Evolutionary conservation across 1,140 invertebrate genomes (phyloP).

Genomic region (Zeugodacus cucurbitae): DNA sequence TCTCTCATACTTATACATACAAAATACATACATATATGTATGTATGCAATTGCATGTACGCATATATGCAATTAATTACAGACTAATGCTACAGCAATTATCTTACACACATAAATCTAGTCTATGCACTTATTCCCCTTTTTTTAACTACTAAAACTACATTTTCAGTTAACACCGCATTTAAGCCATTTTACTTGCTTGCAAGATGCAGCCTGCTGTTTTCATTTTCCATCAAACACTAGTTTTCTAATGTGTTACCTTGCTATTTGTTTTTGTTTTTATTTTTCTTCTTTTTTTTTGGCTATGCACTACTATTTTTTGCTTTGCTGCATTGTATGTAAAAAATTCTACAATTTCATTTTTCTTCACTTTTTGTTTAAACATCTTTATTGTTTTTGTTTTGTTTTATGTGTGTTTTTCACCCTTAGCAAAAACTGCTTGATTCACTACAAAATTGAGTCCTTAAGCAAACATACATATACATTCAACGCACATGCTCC

Average conservation of each 20-base stretch:
- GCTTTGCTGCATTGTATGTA: constrained; percentile 35
- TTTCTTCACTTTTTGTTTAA: constrained; percentile 10
- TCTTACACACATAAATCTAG: neutral
- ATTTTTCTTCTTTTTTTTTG: constrained; percentile 29
- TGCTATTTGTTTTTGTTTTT: neutral
- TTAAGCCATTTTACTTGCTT: neutral
- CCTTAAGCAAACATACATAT: neutral
- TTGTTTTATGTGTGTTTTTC: constrained; percentile 22
- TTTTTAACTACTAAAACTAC: constrained; percentile 22
- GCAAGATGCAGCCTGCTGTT: no score
- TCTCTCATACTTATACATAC: neutral
- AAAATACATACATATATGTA: no score
- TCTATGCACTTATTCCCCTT: constrained; percentile 30
- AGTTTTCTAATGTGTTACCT: neutral
- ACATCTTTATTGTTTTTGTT: constrained; percentile 27
- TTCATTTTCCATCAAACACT: neutral
- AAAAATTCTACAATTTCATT: constrained; percentile 39
- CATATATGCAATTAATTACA: neutral
- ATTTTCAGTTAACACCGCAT: constrained; percentile 19
- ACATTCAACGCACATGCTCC: neutral
- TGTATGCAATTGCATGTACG: no score
- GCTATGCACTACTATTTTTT: constrained; percentile 38
- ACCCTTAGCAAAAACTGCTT: constrained; percentile 37
- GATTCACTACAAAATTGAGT: constrained; percentile 30
- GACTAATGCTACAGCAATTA: constrained; percentile 29